Evolutionary conservation across 2,888 invertebrate species (phyloP).

Genomic region (Axea sp.): DNA sequence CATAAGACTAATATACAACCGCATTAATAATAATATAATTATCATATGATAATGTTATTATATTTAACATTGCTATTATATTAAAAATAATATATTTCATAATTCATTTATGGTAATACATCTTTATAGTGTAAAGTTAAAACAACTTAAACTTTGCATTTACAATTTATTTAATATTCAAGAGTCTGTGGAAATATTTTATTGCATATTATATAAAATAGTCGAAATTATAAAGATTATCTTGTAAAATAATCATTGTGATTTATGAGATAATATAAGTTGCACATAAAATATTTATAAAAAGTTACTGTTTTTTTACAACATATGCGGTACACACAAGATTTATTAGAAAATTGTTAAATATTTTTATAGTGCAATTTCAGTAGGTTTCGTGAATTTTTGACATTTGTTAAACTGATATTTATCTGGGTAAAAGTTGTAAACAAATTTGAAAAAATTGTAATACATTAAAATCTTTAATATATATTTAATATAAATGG

Average conservation of each 20-base stretch:
- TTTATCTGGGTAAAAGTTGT: too few relatives aligned
- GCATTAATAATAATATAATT: too few relatives aligned
- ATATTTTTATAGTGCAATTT: slow-evolving; percentile 9
- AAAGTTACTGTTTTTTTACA: slow-evolving; percentile 1
- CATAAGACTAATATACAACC: too few relatives aligned
- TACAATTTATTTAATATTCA: slow-evolving; percentile 7
- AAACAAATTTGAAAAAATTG: too few relatives aligned
- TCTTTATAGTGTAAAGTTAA: too few relatives aligned
- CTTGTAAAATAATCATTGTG: slow-evolving; percentile 1
- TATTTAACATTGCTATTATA: too few relatives aligned
- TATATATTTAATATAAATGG: too few relatives aligned
- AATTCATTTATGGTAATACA: too few relatives aligned
- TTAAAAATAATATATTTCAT: too few relatives aligned
- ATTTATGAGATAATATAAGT: slow-evolving; percentile 10
- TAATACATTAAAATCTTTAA: too few relatives aligned
- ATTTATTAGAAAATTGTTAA: slow-evolving; percentile 1
- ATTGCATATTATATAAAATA: slow-evolving; percentile 8
- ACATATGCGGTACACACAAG: slow-evolving; percentile 10
- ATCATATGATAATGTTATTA: too few relatives aligned
- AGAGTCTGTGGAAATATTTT: not conserved
- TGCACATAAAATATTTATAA: slow-evolving; percentile 7
- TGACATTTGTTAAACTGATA: not conserved
- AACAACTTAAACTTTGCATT: too few relatives aligned
- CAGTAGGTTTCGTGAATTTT: not conserved
- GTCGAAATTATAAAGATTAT: slow-evolving; percentile 6